Base-by-base conservation (phyloP, 1,140 invertebrate genomes). In the Cepaea nemoralis region DNA sequence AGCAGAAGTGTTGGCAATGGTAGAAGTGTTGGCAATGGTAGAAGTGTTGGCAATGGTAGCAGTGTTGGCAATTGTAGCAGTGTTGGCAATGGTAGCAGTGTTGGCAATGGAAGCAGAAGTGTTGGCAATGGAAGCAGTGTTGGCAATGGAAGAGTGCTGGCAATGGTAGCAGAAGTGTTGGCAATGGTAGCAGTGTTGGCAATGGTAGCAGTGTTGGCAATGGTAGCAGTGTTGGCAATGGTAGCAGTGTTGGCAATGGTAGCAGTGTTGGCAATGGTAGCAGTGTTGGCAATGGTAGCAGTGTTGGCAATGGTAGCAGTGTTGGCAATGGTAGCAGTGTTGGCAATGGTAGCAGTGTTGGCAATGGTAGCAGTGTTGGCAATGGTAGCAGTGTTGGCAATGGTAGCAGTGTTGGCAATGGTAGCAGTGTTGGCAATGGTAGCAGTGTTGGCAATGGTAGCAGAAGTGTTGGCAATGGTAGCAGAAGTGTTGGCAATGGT, bases 121-220 rank as follows among this genome's bases (percentile, higher is more conserved):
- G 63, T n/a, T 16, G 33, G 40, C 12, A 45, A 42, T 10, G 39
- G 37, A 67, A 33, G n/a, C 10, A 31, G n/a, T n/a, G 10, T 14
- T n/a, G 16, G 70, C 8, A 76, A 42, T 22, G 50, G 48, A 6
- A 50, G 74, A 76, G 74, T n/a, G n/a, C 33, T 48, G n/a, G 48
- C n/a, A 24, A 37, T n/a, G n/a, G 74, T 31, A 76, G 35, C 12
- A 73, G 70, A 37, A 73, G 70, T 37, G 37, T 12, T 37, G 10
- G 70, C 14, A 73, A 14, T 37, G 37, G 39, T 37, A 19, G 70
- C 24, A 73, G 70, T 37, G 37, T 12, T 24, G 19, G 45, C 19
- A 48, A 12, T 48, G 45, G n/a, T n/a, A n/a, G n/a, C 19, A 48
- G 45, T 48, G 19, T 48, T 48, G 19, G 19, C 14, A 40, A 40